Evolutionary conservation across 53 echinoderm and acorn worm genomes (phyloP).

Genomic region (Temnopleurus reevesii): DNA sequence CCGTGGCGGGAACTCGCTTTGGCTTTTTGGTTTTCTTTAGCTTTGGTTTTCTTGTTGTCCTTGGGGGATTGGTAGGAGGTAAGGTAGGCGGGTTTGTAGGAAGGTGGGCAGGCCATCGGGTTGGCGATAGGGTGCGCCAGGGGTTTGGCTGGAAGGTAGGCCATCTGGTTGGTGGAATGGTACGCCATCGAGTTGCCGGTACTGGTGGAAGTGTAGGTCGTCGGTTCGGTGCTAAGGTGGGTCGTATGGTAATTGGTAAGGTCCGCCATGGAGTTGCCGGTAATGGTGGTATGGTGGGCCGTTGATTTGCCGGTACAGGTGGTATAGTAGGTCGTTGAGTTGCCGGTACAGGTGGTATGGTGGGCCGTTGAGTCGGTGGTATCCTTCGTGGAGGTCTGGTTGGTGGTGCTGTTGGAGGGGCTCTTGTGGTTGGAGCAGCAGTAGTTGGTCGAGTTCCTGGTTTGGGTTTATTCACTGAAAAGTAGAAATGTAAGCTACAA

Average conservation of each 20-base stretch:
- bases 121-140: neutral
- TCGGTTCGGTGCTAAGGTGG: too few species aligned
- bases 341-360: neutral
- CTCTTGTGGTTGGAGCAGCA: neutral
- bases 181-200: too few species aligned
- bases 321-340: neutral
- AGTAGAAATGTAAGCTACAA: neutral
- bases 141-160: too few species aligned
- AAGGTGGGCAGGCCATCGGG: neutral
- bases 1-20: neutral
- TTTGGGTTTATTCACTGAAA: neutral
- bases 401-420: neutral
- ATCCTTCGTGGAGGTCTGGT: neutral
- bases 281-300: too few species aligned
- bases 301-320: too few species aligned
- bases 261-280: too few species aligned
- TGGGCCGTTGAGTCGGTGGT: neutral
- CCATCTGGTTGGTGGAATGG: neutral
- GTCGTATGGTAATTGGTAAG: too few species aligned
- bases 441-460: neutral
- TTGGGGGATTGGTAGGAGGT: neutral
- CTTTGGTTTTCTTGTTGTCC: slow-evolving; percentile 15
- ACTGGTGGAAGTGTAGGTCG: too few species aligned
- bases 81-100: neutral
- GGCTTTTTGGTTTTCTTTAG: neutral